A percentile compares a stretch with the other conserved stretches of the same genome.
Conservation (phyloP, 2,113 vertebrate species). For the Corythornis madagascariensis region DNA sequence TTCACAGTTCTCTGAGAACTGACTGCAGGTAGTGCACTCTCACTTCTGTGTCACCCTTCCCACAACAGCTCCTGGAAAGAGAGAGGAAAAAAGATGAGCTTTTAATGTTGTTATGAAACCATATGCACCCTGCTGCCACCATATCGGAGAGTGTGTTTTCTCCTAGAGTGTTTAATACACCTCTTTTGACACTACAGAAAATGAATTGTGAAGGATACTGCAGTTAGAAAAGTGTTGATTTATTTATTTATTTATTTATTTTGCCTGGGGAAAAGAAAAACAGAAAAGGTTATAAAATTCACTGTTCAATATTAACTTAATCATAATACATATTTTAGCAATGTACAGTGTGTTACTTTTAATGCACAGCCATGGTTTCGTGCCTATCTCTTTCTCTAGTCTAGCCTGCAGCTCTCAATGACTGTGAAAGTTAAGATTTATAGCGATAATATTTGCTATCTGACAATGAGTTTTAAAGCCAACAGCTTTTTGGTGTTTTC, state of each 20-base stretch:
- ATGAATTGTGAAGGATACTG: not conserved
- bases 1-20: slow-evolving; percentile 21
- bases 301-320: slow-evolving; percentile 54
- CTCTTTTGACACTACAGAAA: slow-evolving; percentile 27
- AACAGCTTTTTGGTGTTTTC: slow-evolving; percentile 42
- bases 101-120: slow-evolving; percentile 43
- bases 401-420: slow-evolving; percentile 19
- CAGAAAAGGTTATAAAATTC: slow-evolving; percentile 24
- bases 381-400: slow-evolving; percentile 2
- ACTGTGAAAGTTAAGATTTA: slow-evolving; percentile 59
- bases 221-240: slow-evolving; percentile 33
- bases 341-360: not conserved
- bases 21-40: not conserved
- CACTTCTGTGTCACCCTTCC: not conserved
- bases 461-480: slow-evolving; percentile 41
- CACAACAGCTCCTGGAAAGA: slow-evolving; percentile 38
- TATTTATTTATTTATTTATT: not conserved
- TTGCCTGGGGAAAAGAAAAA: slow-evolving; percentile 52
- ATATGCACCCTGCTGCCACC: slow-evolving; percentile 21
- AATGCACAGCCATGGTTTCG: not conserved
- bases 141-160: not conserved
- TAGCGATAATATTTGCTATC: slow-evolving; percentile 34
- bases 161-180: slow-evolving; percentile 27
- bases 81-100: slow-evolving; percentile 36
- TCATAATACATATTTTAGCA: slow-evolving; percentile 45